Percentiles rank a stretch among this genome's conserved stretches.
These are phyloP conservation scores for Stenoptilia bipunctidactyla DNA, from an alignment of 2,888 invertebrate species.

Conservation along the genomic window DNA sequence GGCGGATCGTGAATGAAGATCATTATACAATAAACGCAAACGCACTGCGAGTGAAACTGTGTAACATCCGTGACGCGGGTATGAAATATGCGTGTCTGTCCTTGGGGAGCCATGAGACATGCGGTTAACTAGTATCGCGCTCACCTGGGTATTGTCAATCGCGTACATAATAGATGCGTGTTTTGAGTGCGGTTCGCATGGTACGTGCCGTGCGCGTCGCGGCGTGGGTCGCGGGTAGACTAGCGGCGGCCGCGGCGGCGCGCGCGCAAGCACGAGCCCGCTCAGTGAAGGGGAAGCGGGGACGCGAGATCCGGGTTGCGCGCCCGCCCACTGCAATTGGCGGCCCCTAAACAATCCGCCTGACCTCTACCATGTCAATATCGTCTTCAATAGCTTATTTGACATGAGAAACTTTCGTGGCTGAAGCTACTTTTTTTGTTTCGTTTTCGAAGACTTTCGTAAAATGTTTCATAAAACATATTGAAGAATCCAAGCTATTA, in stretches of 20 bases:
- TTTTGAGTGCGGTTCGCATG: slow-evolving; percentile 9
- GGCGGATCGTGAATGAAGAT: slow-evolving; percentile 53
- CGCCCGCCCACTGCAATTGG: slow-evolving; percentile 57
- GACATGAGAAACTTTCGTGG: too few relatives aligned
- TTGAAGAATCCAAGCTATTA: too few relatives aligned
- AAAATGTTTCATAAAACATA: too few relatives aligned
- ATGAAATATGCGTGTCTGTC: slow-evolving; percentile 13
- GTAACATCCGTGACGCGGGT: slow-evolving; percentile 25
- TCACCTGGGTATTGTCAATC: slow-evolving; percentile 65
- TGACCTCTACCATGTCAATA: too few relatives aligned
- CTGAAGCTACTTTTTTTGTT: too few relatives aligned
- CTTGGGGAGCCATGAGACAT: background rate
- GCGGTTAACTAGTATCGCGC: slow-evolving; percentile 20
- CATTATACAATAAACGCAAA: slow-evolving; percentile 35
- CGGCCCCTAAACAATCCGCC: background rate
- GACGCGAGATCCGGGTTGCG: slow-evolving; percentile 65
- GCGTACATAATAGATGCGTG: slow-evolving; percentile 56
- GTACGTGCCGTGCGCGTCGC: slow-evolving; percentile 28
- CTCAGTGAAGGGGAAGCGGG: slow-evolving; percentile 67
- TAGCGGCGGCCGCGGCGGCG: slow-evolving; percentile 27
- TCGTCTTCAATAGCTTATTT: too few relatives aligned
- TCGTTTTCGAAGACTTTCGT: too few relatives aligned
- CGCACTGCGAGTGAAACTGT: slow-evolving; percentile 29
- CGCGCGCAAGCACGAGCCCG: slow-evolving; percentile 30
- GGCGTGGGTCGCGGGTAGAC: slow-evolving; percentile 54